Conservation (phyloP, 2,113 vertebrate species). For the Dendropsophus ebraccatus region DNA sequence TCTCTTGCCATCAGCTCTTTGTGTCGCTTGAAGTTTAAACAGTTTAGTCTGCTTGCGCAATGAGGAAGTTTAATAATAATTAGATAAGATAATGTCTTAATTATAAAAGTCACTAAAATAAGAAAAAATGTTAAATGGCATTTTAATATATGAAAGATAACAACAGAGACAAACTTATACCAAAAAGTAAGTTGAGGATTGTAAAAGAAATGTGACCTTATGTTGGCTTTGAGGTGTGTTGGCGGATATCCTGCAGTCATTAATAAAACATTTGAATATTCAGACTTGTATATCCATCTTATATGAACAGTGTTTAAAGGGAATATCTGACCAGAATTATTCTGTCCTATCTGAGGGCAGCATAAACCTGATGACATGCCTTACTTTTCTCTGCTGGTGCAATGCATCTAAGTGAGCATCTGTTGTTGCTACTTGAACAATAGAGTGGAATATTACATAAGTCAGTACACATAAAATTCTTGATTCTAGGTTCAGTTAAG, state of each 20-base stretch:
- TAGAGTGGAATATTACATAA: background rate
- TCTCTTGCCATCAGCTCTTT: constrained; percentile 47
- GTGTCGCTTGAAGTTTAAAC: constrained; percentile 23
- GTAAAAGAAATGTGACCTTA: background rate
- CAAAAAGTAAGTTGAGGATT: background rate
- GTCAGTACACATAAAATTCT: background rate
- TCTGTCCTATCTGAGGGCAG: no score
- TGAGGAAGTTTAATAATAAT: constrained; percentile 7
- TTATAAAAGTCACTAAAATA: constrained; percentile 35
- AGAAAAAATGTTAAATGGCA: background rate
- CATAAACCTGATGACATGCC: no score
- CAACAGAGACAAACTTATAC: background rate
- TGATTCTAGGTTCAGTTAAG: background rate
- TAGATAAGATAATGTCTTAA: constrained; percentile 51
- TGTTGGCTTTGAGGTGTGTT: background rate
- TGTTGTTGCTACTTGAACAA: no score
- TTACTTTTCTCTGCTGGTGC: no score
- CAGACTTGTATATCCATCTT: no score
- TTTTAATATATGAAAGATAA: constrained; percentile 1
- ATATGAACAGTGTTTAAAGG: no score
- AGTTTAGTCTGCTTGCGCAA: constrained; percentile 27
- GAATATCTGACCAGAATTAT: no score
- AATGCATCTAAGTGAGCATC: no score
- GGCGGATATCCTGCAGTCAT: no score
- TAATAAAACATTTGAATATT: no score